Percentiles rank a stretch among this genome's conserved stretches.
These are phyloP conservation scores for Cetonia aurata DNA, from an alignment of 2,888 invertebrate genomes.

Conservation along the genomic window DNA sequence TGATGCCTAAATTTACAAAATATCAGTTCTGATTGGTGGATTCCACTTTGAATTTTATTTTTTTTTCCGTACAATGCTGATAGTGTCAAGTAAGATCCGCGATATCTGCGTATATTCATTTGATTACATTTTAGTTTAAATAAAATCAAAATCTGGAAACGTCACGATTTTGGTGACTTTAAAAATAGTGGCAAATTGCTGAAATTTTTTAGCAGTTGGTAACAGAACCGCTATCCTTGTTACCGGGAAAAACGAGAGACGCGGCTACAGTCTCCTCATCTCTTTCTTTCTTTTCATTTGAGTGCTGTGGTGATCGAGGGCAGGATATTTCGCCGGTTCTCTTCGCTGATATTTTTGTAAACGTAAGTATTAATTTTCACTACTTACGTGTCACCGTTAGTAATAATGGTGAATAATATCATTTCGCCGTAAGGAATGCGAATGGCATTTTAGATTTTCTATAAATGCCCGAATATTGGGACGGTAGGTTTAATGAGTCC, in stretches of 20 bases:
- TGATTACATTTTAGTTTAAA: no score
- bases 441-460: slow-evolving; percentile 1
- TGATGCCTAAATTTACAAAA: no score
- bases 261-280: slow-evolving; percentile 35
- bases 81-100: not conserved
- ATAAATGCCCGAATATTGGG: slow-evolving; percentile 29
- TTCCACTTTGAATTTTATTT: no score
- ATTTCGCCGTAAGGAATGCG: slow-evolving; percentile 4
- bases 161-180: slow-evolving; percentile 37
- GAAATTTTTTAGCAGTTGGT: slow-evolving; percentile 39
- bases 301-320: slow-evolving; percentile 40
- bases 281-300: slow-evolving; percentile 45
- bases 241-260: slow-evolving; percentile 23
- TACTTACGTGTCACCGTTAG: not conserved
- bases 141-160: not conserved
- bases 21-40: no score
- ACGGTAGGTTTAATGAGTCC: slow-evolving; percentile 29
- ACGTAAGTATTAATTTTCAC: slow-evolving; percentile 39
- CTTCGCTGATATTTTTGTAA: slow-evolving; percentile 40
- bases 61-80: not conserved
- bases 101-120: not conserved
- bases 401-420: slow-evolving; percentile 7
- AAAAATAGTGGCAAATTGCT: slow-evolving; percentile 38
- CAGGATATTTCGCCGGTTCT: slow-evolving; percentile 45
- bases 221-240: slow-evolving; percentile 41